Evolutionary conservation across 1,140 invertebrate species (phyloP).

Genomic region (Sinella curviseta): DNA sequence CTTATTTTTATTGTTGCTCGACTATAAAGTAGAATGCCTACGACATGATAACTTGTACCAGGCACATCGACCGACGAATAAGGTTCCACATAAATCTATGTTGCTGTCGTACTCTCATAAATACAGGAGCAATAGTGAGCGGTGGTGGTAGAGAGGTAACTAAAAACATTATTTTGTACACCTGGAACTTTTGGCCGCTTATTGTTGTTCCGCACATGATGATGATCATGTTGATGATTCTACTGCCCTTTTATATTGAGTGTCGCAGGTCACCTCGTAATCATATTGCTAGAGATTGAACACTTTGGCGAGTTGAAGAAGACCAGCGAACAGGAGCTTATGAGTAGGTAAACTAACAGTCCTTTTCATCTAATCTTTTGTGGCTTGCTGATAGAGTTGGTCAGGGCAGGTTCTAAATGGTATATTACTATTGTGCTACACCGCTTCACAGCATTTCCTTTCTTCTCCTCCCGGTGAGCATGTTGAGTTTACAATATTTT

Average conservation of each 20-base stretch:
- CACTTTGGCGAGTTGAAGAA: not conserved
- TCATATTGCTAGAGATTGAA: not conserved
- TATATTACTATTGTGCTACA: not conserved
- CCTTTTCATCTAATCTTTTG: not conserved
- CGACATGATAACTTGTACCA: too few species aligned
- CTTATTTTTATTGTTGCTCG: not conserved
- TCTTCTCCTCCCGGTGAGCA: not conserved
- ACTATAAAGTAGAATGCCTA: too few species aligned
- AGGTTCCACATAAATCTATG: not conserved
- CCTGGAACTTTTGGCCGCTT: not conserved
- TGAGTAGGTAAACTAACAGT: not conserved
- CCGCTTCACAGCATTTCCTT: not conserved
- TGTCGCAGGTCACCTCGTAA: constrained; percentile 11
- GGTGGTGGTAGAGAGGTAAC: not conserved
- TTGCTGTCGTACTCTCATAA: not conserved
- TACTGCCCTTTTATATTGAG: not conserved
- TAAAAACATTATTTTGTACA: constrained; percentile 2
- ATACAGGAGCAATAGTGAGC: constrained; percentile 12
- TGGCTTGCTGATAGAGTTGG: not conserved
- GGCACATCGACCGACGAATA: not conserved
- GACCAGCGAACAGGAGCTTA: not conserved
- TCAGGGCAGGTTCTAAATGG: not conserved
- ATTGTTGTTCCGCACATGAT: not conserved
- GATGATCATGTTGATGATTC: not conserved
- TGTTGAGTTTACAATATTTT: not conserved